Conservation (phyloP, 2,888 invertebrate genomes). For the Heteromurus nitidus region DNA sequence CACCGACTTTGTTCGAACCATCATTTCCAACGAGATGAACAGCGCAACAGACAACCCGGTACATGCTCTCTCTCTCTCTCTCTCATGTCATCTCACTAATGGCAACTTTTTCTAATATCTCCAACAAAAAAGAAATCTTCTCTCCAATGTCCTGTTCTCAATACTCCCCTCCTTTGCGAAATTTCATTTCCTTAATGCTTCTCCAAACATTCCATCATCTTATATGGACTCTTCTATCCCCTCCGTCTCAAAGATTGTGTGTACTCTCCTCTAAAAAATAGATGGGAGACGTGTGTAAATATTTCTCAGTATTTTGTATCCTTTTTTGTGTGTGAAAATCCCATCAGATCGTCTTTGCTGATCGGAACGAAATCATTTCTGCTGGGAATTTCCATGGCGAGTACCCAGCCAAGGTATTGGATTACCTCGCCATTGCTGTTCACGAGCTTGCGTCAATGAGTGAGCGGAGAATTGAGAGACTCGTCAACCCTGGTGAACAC, state of each 20-base stretch:
- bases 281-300: no score
- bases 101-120: neutral
- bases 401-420: slow-evolving; percentile 82
- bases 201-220: neutral
- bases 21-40: slow-evolving; percentile 81
- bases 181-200: neutral
- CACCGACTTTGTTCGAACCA: slow-evolving; percentile 79
- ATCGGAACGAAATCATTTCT: slow-evolving; percentile 80
- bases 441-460: slow-evolving; percentile 82
- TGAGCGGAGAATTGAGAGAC: slow-evolving; percentile 80
- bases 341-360: slow-evolving; percentile 78
- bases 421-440: slow-evolving; percentile 81
- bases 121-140: no score
- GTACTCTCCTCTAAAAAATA: neutral
- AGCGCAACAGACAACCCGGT: slow-evolving; percentile 83
- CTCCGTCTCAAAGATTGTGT: neutral
- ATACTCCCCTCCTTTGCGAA: neutral
- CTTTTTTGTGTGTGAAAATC: neutral
- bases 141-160: no score
- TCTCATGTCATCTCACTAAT: neutral
- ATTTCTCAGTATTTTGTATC: no score
- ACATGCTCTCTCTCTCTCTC: slow-evolving; percentile 60
- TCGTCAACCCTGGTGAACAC: slow-evolving; percentile 80
- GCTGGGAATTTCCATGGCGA: slow-evolving; percentile 84
- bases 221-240: no score